phyloP scores from a whole-genome alignment of 2,888 invertebrate species.

The Torymus tubicola region DNA sequence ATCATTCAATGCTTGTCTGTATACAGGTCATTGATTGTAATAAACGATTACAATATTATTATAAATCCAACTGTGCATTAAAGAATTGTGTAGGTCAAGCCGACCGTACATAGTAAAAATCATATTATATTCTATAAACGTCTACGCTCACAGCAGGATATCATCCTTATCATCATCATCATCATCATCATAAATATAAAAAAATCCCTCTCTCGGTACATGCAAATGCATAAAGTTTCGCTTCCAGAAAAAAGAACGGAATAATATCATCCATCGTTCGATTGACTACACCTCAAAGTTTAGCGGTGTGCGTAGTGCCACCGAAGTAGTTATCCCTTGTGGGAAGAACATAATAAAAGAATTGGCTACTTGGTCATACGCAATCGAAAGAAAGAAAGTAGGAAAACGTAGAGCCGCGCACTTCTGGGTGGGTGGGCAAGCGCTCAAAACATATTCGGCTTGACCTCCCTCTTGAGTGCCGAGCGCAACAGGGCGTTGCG shows the following conservation, averaged over 20 bases:
- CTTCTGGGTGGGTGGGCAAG: slow-evolving; percentile 4
- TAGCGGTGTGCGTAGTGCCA: background rate
- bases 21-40: no score
- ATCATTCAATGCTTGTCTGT: no score
- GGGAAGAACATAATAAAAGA: no score
- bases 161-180: no score
- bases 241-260: slow-evolving; percentile 8
- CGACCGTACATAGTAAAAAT: background rate
- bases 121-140: background rate
- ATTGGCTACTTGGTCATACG: background rate
- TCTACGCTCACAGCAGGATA: slow-evolving; percentile 26
- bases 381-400: slow-evolving; percentile 1
- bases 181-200: slow-evolving; percentile 18
- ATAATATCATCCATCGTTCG: slow-evolving; percentile 1
- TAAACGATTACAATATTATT: no score
- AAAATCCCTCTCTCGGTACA: background rate
- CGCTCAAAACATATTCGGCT: slow-evolving; percentile 44
- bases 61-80: background rate
- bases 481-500: slow-evolving; percentile 82
- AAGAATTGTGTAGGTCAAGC: background rate
- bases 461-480: slow-evolving; percentile 78
- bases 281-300: background rate
- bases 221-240: slow-evolving; percentile 42
- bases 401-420: background rate
- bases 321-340: no score